Evolutionary conservation across 2,113 vertebrate genomes (phyloP).

Genomic region (Caretta caretta): DNA sequence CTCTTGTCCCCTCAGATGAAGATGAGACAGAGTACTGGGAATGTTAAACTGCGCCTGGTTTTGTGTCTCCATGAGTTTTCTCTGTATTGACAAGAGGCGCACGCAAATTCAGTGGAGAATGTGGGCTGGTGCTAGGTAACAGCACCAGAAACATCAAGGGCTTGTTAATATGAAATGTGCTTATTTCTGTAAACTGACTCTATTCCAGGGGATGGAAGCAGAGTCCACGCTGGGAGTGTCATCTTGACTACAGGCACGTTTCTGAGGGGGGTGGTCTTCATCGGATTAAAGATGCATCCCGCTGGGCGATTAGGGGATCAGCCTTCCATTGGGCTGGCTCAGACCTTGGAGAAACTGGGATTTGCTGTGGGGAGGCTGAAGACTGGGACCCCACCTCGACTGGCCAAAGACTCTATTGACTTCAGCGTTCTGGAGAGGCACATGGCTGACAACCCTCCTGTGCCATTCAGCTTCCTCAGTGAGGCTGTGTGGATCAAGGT

Average conservation of each 20-base stretch:
- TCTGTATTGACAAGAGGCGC: not conserved
- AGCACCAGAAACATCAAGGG: fast-evolving
- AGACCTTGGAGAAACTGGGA: conserved; percentile 87
- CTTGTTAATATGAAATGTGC: not conserved
- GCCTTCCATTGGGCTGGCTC: conserved; percentile 88
- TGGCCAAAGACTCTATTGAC: conserved; percentile 88
- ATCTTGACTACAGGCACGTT: conserved; percentile 95
- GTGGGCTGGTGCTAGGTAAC: not conserved
- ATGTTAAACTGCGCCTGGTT: not conserved
- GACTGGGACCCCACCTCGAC: conserved; percentile 93
- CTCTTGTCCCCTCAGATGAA: not conserved
- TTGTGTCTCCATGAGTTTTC: not conserved
- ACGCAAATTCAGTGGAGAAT: not conserved
- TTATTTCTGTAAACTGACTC: not conserved
- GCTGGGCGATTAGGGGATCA: conserved; percentile 93
- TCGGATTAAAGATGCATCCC: conserved; percentile 84
- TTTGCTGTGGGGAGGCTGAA: conserved; percentile 89
- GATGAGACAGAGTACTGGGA: not conserved
- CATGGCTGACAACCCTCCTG: conserved; percentile 82
- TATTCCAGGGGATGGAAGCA: conserved; percentile 80
- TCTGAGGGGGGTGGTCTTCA: conserved; percentile 87
- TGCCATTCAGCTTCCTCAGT: conserved; percentile 95
- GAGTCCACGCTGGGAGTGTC: conserved; percentile 82
- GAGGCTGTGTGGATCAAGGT: conserved; percentile 84
- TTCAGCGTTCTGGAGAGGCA: conserved; percentile 79